Conservation (phyloP, 2,797 vertebrate species). For the Coregonus suidteri region DNA sequence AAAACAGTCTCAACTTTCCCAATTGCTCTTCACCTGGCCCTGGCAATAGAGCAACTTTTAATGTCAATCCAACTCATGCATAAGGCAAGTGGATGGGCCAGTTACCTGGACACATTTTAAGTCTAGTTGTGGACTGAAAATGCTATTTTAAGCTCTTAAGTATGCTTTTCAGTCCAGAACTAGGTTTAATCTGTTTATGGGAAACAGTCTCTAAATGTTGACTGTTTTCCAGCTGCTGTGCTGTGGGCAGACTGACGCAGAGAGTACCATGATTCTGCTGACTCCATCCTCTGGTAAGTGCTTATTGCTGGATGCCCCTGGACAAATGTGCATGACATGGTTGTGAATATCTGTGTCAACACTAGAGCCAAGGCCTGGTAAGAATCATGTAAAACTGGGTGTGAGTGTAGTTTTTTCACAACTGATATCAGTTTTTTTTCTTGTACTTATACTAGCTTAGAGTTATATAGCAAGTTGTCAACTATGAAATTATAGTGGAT, state of each 20-base stretch:
- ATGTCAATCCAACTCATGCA: not conserved
- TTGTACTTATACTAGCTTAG: no score
- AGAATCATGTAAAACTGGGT: not conserved
- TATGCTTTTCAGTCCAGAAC: not conserved
- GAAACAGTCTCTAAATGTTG: not conserved
- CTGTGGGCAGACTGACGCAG: conserved; percentile 41
- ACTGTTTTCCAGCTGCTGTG: conserved; percentile 56
- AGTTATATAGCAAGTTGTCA: not conserved
- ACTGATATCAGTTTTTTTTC: no score
- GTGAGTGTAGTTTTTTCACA: no score
- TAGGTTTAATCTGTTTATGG: not conserved
- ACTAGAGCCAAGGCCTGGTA: not conserved
- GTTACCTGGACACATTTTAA: not conserved
- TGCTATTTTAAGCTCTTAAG: not conserved
- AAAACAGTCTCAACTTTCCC: not conserved
- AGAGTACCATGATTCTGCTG: conserved; percentile 77
- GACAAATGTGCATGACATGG: not conserved
- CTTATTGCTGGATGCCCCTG: conserved; percentile 17
- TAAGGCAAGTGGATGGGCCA: not conserved
- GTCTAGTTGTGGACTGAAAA: not conserved
- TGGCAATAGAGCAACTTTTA: not conserved
- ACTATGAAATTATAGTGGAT: not conserved
- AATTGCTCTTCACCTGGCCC: not conserved
- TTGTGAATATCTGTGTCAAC: conserved; percentile 28
- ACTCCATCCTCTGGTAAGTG: conserved; percentile 74